Evolutionary conservation across 92 coral and sea anemone genomes (phyloP), one percentile per base, ranked within the genome.

Genomic region (Ricordea florida): DNA sequence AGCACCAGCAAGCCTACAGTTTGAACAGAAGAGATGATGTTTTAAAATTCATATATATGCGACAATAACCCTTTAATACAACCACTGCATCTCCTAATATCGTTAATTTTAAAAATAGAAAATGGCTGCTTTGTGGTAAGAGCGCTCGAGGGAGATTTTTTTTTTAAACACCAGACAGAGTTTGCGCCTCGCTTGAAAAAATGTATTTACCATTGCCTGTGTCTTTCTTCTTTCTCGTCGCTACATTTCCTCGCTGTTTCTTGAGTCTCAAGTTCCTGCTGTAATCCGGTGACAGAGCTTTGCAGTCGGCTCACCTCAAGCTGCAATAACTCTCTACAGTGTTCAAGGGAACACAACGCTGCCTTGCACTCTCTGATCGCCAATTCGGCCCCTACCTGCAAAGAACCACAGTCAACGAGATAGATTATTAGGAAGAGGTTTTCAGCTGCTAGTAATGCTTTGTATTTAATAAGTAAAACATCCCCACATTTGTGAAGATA

Each of bases 361-460:
- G 94, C 70, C 14, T 64, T 74, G 43, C 94, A 94, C 66, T 94
- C 90, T 52, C 79, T 65, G 62, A 92, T 82, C 8, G 90, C 97
- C 32, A 71, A 74, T 24, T 49, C 72, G 21, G 91, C 55, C 65
- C 91, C 93, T 25, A 48, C 15, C 98, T 93, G 69, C 5, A 76
- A 51, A 56, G 31, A 35, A 6, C 36, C 29, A 36, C 45, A 53
- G 20, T 40, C 44, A 37, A 8, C 8, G 8, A 37, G n/a, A n/a
- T n/a, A n/a, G n/a, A n/a, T n/a, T n/a, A n/a, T n/a, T n/a, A n/a
- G n/a, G n/a, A n/a, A n/a, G n/a, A n/a, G n/a, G n/a, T n/a, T n/a
- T n/a, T n/a, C n/a, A n/a, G n/a, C n/a, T n/a, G n/a, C n/a, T n/a
- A n/a, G n/a, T n/a, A n/a, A n/a, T n/a, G n/a, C n/a, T n/a, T n/a